Base-by-base conservation (phyloP, 2,797 vertebrate species). In the Hydrophis major region DNA sequence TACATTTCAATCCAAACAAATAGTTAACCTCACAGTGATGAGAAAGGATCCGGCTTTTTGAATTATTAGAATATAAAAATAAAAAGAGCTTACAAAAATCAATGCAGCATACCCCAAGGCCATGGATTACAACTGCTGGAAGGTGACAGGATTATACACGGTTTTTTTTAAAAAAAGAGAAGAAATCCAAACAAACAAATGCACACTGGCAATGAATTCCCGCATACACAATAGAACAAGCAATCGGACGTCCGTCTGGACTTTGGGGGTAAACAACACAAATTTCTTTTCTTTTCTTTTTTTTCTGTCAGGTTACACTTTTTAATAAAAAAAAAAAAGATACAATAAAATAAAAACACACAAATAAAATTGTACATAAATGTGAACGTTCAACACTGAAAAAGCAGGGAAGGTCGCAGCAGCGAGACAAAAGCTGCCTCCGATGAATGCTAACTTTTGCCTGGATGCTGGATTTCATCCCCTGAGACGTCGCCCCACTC, bases 361-460 rank as follows among this genome's bases (percentile, higher is more conserved):
- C 98, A 98, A 98, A 98, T 96, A 96, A 98, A 97, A 97, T 96
- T 96, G 98, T 98, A 97, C 97, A 98, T 98, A 96, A 98, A 98
- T 97, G 98, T 95, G 90, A 97, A 97, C 95, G 97, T 98, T 97
- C 97, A 98, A 98, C 98, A 98, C 98, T 98, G 98, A 98, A 97
- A 98, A 97, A 96, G 95, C 98, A 96, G 98, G 96, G 95, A 97
- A 94, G 97, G 94, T 94, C 93, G 93, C 94, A 98, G 98, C 98
- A 98, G 98, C 89, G 97, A 98, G 98, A 98, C 96, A 97, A 97
- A 97, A 98, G 98, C 98, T 97, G 98, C 97, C 97, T 98, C 97
- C 94, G 93, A 95, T 93, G 91, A 88, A 90, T 0, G 69, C 22
- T 47, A 93, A 95, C 95, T 78, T 78, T 94, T 91, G 92, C 95